Conservation (phyloP, 2,888 invertebrate species). For the Athalia rosae region DNA sequence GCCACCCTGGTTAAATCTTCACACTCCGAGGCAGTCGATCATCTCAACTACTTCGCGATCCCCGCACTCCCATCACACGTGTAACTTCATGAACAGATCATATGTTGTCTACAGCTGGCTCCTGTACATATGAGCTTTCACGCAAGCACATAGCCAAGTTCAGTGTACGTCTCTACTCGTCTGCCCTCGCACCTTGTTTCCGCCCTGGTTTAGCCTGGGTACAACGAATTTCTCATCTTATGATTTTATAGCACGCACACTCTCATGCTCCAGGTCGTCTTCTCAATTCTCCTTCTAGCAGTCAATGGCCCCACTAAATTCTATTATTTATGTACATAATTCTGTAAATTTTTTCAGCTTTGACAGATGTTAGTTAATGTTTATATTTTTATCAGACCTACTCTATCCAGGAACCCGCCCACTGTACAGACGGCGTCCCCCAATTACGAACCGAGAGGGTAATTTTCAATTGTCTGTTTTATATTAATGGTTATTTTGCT, state of each 20-base stretch:
- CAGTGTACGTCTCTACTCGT: conserved; percentile 7
- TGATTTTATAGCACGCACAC: conserved; percentile 6
- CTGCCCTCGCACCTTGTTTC: not conserved
- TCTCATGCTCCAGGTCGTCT: not conserved
- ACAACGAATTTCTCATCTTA: not conserved
- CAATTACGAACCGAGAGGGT: conserved; percentile 77
- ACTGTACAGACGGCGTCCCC: conserved; percentile 73
- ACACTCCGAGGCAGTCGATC: conserved; percentile 83
- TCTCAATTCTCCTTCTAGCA: conserved; percentile 46
- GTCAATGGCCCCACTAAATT: conserved; percentile 2
- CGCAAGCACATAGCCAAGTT: conserved; percentile 45
- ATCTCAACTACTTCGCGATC: conserved; percentile 86
- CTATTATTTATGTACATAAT: conserved; percentile 45
- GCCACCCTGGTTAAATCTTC: conserved; percentile 76
- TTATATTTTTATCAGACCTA: conserved; percentile 73
- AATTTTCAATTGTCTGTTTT: conserved; percentile 62
- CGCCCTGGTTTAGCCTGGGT: not conserved
- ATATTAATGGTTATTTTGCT: not conserved
- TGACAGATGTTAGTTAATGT: conserved; percentile 44
- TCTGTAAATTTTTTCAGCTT: conserved; percentile 52
- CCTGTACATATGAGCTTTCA: conserved; percentile 66
- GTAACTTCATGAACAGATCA: conserved; percentile 76
- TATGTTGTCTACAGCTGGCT: conserved; percentile 55
- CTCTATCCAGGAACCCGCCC: conserved; percentile 75
- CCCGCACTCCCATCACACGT: conserved; percentile 90